Evolutionary conservation across 2,113 vertebrate species (phyloP), one percentile per base, ranked within the genome.

Genomic region (Dromiciops gliroides): DNA sequence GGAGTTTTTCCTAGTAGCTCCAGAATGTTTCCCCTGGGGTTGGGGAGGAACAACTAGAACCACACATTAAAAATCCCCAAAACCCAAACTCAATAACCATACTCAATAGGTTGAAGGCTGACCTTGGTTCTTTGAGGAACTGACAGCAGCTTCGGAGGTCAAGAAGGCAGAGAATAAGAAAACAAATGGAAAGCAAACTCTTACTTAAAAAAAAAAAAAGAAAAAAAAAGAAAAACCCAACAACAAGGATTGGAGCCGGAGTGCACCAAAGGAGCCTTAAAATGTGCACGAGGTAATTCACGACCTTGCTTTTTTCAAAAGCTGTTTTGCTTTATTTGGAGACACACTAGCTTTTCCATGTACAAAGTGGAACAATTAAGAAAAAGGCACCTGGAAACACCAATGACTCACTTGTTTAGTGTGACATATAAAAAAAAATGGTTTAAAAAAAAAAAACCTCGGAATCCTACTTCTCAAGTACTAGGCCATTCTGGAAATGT

Each of bases 341-440:
- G 97, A 97, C 50, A 90, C n/a, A 24, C 50, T 52, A 3, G 51
- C 89, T 95, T 93, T 90, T 89, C 96, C 95, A 92, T 8, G 89
- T 56, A 97, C 1, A 90, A 98, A 98, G 97, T 97, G 95, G 93
- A 97, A 98, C 96, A 95, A 96, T 96, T 75, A 96, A 95, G 97
- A 98, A 97, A 98, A 98, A 98, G 98, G 98, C 98, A 98, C 98
- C 98, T 95, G 96, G 96, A 97, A 97, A 99, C 98, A 98, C 97
- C 97, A 96, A 95, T 97, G 96, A 95, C 95, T 96, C 96, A 97
- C 94, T 96, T 96, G 95, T 94, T 94, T 97, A 91, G 93, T 95
- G 97, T 97, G 97, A 97, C 10, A 50, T 93, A 93, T 97, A 97
- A 97, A 98, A 97, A 96, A 97, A 96, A 96, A 94, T 93, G 97